phyloP scores from a whole-genome alignment of 2,113 vertebrate genomes.

The Amphiprion percula region DNA sequence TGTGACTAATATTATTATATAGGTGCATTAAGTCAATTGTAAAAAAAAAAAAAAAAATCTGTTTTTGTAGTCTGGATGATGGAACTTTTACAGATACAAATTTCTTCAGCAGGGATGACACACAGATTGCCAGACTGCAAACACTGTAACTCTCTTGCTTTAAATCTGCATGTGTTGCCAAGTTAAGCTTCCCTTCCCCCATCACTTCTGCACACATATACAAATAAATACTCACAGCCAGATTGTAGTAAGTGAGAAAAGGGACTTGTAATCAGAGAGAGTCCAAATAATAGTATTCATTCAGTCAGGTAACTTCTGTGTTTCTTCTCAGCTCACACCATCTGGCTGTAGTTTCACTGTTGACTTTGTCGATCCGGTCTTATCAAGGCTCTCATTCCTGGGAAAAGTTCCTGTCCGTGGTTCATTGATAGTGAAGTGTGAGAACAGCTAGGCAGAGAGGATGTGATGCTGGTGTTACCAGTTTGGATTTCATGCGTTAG shows the following conservation, averaged over 20 bases:
- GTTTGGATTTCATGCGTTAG: background rate
- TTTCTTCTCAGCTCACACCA: constrained; percentile 26
- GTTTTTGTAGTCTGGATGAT: background rate
- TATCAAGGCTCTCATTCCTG: constrained; percentile 69
- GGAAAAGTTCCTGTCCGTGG: constrained; percentile 45
- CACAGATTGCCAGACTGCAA: constrained; percentile 18
- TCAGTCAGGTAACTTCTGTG: constrained; percentile 8
- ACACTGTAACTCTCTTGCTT: constrained; percentile 39
- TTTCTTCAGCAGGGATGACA: constrained; percentile 15
- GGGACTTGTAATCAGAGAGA: constrained; percentile 11
- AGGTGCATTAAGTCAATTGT: background rate
- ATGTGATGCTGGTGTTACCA: constrained; percentile 25
- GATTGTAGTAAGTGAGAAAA: background rate
- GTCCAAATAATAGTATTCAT: constrained; percentile 6
- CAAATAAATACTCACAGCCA: background rate
- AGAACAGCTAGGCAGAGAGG: constrained; percentile 60
- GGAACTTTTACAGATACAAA: background rate
- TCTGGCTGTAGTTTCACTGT: constrained; percentile 63
- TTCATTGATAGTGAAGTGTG: constrained; percentile 71
- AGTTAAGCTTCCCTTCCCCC: background rate
- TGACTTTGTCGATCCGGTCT: constrained; percentile 66
- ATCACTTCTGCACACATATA: background rate
- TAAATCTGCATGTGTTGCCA: constrained; percentile 10
- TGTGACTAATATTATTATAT: background rate
- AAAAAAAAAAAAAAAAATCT: background rate